Evolutionary conservation across 2,797 vertebrate genomes (phyloP).

Genomic region (Microcaecilia unicolor): DNA sequence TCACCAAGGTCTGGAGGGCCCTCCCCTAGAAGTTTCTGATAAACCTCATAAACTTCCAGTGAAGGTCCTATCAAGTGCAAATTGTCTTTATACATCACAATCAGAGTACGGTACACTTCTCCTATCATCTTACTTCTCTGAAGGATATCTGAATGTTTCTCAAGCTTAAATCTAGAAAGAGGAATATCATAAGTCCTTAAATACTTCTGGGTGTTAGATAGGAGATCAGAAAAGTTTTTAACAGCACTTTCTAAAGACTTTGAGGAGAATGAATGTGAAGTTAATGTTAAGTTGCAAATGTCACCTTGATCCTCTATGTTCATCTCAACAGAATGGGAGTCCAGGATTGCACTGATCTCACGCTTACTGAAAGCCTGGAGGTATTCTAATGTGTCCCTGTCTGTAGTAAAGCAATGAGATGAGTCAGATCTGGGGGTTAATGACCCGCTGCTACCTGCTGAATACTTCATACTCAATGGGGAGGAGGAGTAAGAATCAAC

Average conservation of each 20-base stretch:
- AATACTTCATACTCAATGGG: no score
- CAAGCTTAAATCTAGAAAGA: not conserved
- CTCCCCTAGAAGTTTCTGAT: conserved; percentile 26
- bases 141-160: not conserved
- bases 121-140: not conserved
- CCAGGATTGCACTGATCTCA: not conserved
- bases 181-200: conserved; percentile 44
- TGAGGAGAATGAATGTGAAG: not conserved
- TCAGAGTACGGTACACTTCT: conserved; percentile 5
- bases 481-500: no score
- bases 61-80: conserved; percentile 44
- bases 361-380: not conserved
- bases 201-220: not conserved
- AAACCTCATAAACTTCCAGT: conserved; percentile 25
- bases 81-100: not conserved
- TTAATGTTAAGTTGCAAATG: conserved; percentile 7
- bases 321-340: not conserved
- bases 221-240: conserved; percentile 6
- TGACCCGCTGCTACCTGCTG: no score
- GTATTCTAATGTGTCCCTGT: conserved; percentile 27
- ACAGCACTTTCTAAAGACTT: not conserved
- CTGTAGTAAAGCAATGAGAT: not conserved
- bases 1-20: not conserved
- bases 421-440: no score
- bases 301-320: rapidly evolving